A percentile compares a stretch with the other conserved stretches of the same genome.
Conservation (phyloP, 2,888 invertebrate genomes). For the Chrysomela aeneicollis region DNA sequence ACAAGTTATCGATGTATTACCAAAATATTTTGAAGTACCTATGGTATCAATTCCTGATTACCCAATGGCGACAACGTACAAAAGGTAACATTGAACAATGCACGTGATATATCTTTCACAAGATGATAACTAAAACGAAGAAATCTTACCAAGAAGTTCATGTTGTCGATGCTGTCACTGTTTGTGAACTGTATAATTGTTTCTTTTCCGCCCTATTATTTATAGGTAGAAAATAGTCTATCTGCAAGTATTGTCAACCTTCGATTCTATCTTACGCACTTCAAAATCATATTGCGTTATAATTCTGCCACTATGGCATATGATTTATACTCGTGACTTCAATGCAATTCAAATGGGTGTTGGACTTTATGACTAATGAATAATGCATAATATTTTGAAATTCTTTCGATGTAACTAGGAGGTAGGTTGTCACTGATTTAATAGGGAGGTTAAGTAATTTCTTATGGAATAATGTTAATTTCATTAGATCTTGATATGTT, state of each 20-base stretch:
- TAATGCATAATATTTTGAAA: neutral
- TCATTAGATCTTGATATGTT: too few relatives aligned
- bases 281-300: conserved; percentile 18
- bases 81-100: too few relatives aligned
- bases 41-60: too few relatives aligned
- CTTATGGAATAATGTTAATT: too few relatives aligned
- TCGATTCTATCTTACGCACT: conserved; percentile 28
- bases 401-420: neutral
- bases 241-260: conserved; percentile 8
- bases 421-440: too few relatives aligned
- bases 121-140: neutral
- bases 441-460: too few relatives aligned
- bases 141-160: conserved; percentile 53
- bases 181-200: conserved; percentile 29
- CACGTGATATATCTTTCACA: too few relatives aligned
- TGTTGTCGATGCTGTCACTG: conserved; percentile 43
- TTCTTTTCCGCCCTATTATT: conserved; percentile 27
- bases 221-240: conserved; percentile 19
- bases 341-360: neutral
- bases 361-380: neutral
- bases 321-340: neutral
- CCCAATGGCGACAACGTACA: too few relatives aligned
- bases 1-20: too few relatives aligned
- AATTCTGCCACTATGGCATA: neutral
- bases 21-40: too few relatives aligned